Percentiles rank a stretch among this genome's conserved stretches.
Conservation (phyloP, 1,140 invertebrate genomes). For the Coenobita brevimanus region DNA sequence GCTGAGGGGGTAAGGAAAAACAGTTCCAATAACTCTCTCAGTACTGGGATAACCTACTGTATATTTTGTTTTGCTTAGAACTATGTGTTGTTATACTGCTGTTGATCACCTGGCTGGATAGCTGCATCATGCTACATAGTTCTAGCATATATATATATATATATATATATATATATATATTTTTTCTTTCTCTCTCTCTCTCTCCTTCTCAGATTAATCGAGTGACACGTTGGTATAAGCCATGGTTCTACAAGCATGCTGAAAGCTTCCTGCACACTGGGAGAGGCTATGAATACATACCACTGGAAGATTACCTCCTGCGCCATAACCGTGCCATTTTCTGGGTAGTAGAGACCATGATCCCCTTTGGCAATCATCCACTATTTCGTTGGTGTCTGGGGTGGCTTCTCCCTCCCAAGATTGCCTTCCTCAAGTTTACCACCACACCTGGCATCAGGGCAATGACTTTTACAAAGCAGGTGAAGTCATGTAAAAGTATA, state of each 20-base stretch:
- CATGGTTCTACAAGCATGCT: slow-evolving; percentile 81
- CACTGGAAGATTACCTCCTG: slow-evolving; percentile 76
- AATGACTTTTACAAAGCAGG: slow-evolving; percentile 77
- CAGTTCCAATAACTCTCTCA: no score
- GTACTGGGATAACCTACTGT: no score
- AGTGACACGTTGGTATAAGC: slow-evolving; percentile 77
- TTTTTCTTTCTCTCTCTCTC: no score
- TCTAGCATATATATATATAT: no score
- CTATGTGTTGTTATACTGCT: no score
- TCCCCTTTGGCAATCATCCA: slow-evolving; percentile 76
- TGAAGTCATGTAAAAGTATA: no score
- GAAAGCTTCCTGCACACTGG: slow-evolving; percentile 75
- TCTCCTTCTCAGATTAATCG: slow-evolving; percentile 76
- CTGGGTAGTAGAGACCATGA: slow-evolving; percentile 78
- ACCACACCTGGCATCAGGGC: slow-evolving; percentile 77
- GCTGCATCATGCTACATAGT: no score
- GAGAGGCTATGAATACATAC: slow-evolving; percentile 76
- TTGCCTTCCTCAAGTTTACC: slow-evolving; percentile 76
- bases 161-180: background rate
- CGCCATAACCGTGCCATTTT: slow-evolving; percentile 77
- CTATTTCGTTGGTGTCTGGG: slow-evolving; percentile 73
- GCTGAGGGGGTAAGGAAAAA: no score
- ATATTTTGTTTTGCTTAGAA: no score
- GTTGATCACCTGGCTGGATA: no score
- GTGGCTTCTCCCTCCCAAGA: slow-evolving; percentile 76